Base-by-base conservation (phyloP, 2,888 invertebrate genomes). In the Gisinianus flammeolus region DNA sequence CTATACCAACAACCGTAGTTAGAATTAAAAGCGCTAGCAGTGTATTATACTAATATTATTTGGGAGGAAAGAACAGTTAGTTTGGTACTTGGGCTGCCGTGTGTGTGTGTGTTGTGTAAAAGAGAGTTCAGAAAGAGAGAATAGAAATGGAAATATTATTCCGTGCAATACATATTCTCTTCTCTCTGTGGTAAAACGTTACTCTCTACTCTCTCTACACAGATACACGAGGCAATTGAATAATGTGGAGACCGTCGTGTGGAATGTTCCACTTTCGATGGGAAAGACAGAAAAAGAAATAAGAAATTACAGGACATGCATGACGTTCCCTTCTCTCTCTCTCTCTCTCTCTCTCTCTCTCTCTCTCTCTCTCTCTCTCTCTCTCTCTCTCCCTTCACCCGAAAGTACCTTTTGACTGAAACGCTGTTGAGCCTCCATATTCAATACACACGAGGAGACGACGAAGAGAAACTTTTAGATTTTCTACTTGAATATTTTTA, bases 401-500 rank as follows among this genome's bases (percentile, higher is more conserved):
- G 22, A 8, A 16, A 24, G 52, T 69, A 31, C 31, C 52, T 44
- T 44, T 44, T 44, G 44, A 44, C 44, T 44, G 44, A 44, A 44
- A 44, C n/a, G n/a, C 44, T 44, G 44, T 44, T 44, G 16, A 44
- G 44, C 44, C 44, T 44, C 44, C 44, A 44, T 44, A 44, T 4
- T 19, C 44, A 44, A 16, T 44, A 44, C 19, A 44, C 44, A 44
- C 8, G 22, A 3, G 22, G 22, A 19, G 10, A 64, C 62, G 73
- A 35, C 56, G 24, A n/a, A 73, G 72, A 62, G 72, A 73, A 73
- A 73, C 72, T 73, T 73, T 73, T 73, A 73, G 56, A 73, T 56
- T 73, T 73, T 73, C 58, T 62, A 62, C 72, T 54, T 54, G 72
- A 54, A 73, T 73, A 56, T 73, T 73, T 71, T 73, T 73, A 73